A percentile compares a stretch with the other conserved stretches of the same genome.
Evolutionary conservation across 2,797 vertebrate genomes (phyloP).

Genomic region (Mycteria americana): DNA sequence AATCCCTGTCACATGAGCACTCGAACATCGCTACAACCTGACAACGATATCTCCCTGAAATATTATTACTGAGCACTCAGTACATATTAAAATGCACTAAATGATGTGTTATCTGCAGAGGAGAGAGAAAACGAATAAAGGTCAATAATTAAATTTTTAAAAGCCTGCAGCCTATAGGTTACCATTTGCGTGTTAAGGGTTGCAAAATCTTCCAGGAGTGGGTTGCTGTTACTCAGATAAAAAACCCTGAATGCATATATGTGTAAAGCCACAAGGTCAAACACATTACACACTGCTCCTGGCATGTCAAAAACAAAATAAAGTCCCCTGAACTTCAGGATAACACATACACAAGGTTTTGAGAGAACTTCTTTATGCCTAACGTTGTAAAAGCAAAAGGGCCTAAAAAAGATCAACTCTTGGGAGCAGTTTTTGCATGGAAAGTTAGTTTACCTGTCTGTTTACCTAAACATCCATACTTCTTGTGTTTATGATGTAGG

Average conservation of each 20-base stretch:
- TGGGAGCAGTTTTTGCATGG: not conserved
- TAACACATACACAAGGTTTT: not conserved
- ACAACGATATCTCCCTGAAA: not conserved
- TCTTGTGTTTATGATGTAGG: not conserved
- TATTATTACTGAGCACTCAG: not conserved
- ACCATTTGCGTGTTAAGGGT: not conserved
- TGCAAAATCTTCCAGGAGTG: not conserved
- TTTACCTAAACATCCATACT: not conserved
- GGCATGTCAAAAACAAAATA: not conserved
- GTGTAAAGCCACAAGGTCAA: not conserved
- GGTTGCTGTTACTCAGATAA: not conserved
- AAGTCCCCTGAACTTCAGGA: not conserved
- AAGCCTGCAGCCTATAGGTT: not conserved
- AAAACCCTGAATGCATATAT: not conserved
- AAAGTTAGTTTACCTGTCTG: not conserved
- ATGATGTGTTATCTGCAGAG: constrained; percentile 10
- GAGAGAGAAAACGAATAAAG: not conserved
- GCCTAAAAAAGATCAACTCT: not conserved
- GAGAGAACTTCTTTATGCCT: not conserved
- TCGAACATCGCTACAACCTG: not conserved
- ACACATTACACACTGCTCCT: not conserved
- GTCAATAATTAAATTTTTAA: not conserved
- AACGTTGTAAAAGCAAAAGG: not conserved
- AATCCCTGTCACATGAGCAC: constrained; percentile 26
- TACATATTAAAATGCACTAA: constrained; percentile 49